These are phyloP conservation scores for Watsonalla cultraria DNA, from an alignment of 2,888 invertebrate species.

Conservation along the genomic window DNA sequence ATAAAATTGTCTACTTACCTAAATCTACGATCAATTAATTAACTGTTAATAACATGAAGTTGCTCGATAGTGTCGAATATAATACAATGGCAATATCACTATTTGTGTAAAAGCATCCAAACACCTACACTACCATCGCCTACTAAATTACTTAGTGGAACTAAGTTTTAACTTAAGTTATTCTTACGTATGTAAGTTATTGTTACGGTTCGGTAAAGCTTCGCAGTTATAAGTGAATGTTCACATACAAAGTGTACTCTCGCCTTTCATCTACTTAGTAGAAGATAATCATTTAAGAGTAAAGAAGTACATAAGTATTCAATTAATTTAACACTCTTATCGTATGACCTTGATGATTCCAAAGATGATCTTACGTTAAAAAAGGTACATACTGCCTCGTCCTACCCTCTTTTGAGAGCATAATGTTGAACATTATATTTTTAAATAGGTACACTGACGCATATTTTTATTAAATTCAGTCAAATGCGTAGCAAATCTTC, in stretches of 20 bases:
- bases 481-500: no score
- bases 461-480: no score
- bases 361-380: no score
- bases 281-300: slow-evolving; percentile 14
- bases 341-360: no score
- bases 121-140: slow-evolving; percentile 65
- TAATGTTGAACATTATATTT: no score
- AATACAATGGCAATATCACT: slow-evolving; percentile 62
- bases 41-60: slow-evolving; percentile 57
- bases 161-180: slow-evolving; percentile 33
- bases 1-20: slow-evolving; percentile 69
- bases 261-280: slow-evolving; percentile 24
- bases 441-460: no score
- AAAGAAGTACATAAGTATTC: no score
- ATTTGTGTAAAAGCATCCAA: slow-evolving; percentile 76
- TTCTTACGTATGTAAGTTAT: slow-evolving; percentile 68
- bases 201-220: slow-evolving; percentile 69
- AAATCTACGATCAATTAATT: slow-evolving; percentile 26
- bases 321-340: no score
- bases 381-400: slow-evolving; percentile 8
- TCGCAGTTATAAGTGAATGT: slow-evolving; percentile 32
- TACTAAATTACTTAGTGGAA: slow-evolving; percentile 41
- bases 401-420: not conserved
- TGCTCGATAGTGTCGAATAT: slow-evolving; percentile 54
- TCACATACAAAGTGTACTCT: slow-evolving; percentile 17